A percentile compares a stretch with the other conserved stretches of the same genome.
These are phyloP conservation scores for Sebastes vulpes DNA, from an alignment of 2,797 vertebrate genomes.

Conservation along the genomic window DNA sequence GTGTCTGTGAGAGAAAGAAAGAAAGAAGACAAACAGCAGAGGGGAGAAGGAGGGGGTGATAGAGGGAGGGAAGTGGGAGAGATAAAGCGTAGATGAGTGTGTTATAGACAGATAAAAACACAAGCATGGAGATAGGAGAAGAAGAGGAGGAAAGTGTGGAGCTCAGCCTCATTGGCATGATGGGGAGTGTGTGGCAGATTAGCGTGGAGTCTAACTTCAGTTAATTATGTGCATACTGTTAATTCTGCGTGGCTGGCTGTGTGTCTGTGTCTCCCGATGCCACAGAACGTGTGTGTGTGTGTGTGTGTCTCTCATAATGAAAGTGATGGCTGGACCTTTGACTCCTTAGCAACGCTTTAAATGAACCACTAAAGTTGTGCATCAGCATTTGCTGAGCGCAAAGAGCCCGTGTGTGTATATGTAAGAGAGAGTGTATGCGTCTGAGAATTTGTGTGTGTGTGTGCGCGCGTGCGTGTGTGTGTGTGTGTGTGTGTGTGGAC, in stretches of 20 bases:
- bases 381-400: slow-evolving; percentile 67
- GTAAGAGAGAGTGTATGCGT: background rate
- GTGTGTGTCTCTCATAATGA: slow-evolving; percentile 54
- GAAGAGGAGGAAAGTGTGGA: slow-evolving; percentile 20
- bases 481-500: slow-evolving; percentile 13
- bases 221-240: slow-evolving; percentile 73
- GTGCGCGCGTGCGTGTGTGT: background rate
- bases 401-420: slow-evolving; percentile 16
- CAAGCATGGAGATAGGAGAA: background rate
- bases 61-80: slow-evolving; percentile 7
- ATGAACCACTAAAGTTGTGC: slow-evolving; percentile 61
- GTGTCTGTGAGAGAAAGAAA: slow-evolving; percentile 31
- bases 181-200: slow-evolving; percentile 51
- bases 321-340: slow-evolving; percentile 71
- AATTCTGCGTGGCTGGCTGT: slow-evolving; percentile 58
- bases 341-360: slow-evolving; percentile 64
- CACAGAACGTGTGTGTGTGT: background rate
- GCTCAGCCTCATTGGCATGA: slow-evolving; percentile 54
- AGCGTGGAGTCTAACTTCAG: slow-evolving; percentile 55
- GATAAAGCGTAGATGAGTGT: slow-evolving; percentile 32
- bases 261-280: slow-evolving; percentile 45
- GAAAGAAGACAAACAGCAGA: slow-evolving; percentile 26
- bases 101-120: slow-evolving; percentile 46
- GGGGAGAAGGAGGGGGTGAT: slow-evolving; percentile 13
- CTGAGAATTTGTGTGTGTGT: background rate